Base-by-base conservation (phyloP, 64 coral and sea anemone species). In the Porites lutea region DNA sequence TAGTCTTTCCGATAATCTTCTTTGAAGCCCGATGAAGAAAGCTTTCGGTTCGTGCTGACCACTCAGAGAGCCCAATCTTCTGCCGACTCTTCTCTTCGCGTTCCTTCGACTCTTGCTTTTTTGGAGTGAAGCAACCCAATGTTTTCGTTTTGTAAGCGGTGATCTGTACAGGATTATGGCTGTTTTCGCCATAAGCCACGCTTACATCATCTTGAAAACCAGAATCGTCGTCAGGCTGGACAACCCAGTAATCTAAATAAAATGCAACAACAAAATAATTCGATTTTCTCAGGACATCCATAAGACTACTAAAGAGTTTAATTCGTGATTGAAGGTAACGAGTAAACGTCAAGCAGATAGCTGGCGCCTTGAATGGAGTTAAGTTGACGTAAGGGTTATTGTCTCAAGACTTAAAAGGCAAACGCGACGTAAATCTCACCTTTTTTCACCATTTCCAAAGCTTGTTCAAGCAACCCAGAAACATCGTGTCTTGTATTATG, bases 171-270 rank as follows among this genome's bases (percentile, higher is more conserved):
- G 81, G 20, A n/a, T 68, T 9, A 46, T 67, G 3, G 19, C 63
- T 63, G 14, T 82, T 15, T 7, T 65, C 79, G 27, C 59, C 44
- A 52, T 68, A 84, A 10, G 81, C 81, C 18, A 69, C 48, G 46
- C 81, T 84, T 47, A 63, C 48, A 64, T 84, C 81, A 84, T 84
- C 81, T 11, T 84, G 45, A 68, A 84, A 84, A 22, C 81, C 81
- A 68, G 81, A 84, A 48, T 84, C 81, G n/a, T 84, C 81, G 52
- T 84, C 81, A 4, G 63, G 18, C 63, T 68, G 45, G 52, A 84
- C 81, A 21, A 84, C 18, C 44, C 45, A 68, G 47, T 84, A 69
- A 18, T 84, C 81, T 84, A 65, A 37, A 37, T 4, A 65, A 65
- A 14, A 61, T 8, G 61, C 59, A 80, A 60, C 6, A 7, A 14